Evolutionary conservation across 1,140 invertebrate genomes (phyloP).

Genomic region (Bombus affinis): DNA sequence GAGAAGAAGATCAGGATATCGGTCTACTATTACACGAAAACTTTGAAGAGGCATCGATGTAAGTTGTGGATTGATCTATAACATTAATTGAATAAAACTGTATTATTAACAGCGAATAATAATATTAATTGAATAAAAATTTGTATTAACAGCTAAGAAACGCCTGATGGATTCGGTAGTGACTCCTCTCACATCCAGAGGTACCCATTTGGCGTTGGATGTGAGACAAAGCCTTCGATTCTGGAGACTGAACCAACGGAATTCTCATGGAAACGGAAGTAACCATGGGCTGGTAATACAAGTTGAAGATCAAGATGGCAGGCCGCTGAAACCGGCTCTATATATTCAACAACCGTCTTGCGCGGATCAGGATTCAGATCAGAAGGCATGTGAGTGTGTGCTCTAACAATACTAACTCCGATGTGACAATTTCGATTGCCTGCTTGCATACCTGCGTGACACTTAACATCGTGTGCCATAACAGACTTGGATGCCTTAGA

Average conservation of each 20-base stretch:
- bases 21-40: constrained; percentile 85
- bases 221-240: constrained; percentile 75
- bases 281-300: constrained; percentile 85
- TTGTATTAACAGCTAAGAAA: constrained; percentile 79
- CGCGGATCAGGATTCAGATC: constrained; percentile 72
- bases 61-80: constrained; percentile 51
- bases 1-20: constrained; percentile 85
- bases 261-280: constrained; percentile 74
- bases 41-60: constrained; percentile 84
- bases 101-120: not conserved
- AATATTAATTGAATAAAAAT: not conserved
- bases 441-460: constrained; percentile 59
- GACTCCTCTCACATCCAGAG: constrained; percentile 76
- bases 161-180: constrained; percentile 84
- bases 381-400: constrained; percentile 83
- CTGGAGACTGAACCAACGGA: constrained; percentile 71
- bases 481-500: constrained; percentile 17
- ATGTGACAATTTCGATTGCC: constrained; percentile 60
- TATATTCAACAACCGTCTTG: constrained; percentile 83
- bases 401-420: constrained; percentile 80
- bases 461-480: constrained; percentile 65
- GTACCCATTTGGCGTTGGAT: constrained; percentile 77
- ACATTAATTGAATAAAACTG: not conserved
- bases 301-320: constrained; percentile 86
- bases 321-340: constrained; percentile 80